Base-by-base conservation (phyloP, 2,888 invertebrate genomes). In the Diploptera punctata region DNA sequence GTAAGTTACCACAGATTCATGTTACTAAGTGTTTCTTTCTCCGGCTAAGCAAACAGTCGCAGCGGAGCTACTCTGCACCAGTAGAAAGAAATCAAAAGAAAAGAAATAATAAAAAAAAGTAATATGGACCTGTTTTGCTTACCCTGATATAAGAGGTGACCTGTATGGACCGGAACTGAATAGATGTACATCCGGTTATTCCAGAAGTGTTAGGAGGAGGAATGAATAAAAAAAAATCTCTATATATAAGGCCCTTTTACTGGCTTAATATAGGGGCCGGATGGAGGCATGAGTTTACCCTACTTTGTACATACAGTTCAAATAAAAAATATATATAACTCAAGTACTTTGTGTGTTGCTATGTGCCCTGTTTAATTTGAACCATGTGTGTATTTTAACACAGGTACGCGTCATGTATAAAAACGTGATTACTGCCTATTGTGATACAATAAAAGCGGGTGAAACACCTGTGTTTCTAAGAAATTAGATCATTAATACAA, bases 121-220 rank as follows among this genome's bases (percentile, higher is more conserved):
- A 57, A 29, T 29, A n/a, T 57, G 72, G 68, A 72, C 72, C 72
- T 69, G 72, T 72, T 72, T 72, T 57, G 57, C 52, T 24, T 67
- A 38, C n/a, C n/a, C 43, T 68, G 26, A 60, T 44, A 47, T 16
- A 52, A 24, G 26, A 52, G 52, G 13, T 52, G 52, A 29, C 29
- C 70, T 65, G 60, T 67, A 54, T 24, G 65, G 72, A 70, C 74
- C 74, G 74, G 74, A 74, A 74, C 74, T 70, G 68, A 61, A 74
- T 72, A 74, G 67, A 68, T 52, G 29, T 52, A 44, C 72, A 74
- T 74, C 74, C 74, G 74, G 74, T 74, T 74, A 57, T 74, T 70
- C 74, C 67, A 73, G 60, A 67, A 47, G 26, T n/a, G n/a, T 49
- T 33, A 9, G 18, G 68, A 61, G 38, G 19, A 38, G 18, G 29